Conservation (phyloP, 2,888 invertebrate species). For the Drosophila conformis region DNA sequence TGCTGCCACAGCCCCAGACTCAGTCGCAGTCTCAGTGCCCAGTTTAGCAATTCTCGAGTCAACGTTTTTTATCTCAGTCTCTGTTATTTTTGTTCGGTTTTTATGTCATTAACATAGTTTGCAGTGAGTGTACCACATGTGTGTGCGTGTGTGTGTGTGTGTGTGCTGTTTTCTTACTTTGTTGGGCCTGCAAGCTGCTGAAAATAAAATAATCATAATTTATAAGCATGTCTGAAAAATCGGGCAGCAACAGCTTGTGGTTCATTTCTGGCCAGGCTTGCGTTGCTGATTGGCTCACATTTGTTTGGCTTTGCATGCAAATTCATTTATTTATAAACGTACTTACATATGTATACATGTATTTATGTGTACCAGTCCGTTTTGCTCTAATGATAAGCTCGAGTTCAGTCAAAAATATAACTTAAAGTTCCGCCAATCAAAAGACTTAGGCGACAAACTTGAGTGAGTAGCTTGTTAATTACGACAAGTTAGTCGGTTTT, state of each 20-base stretch:
- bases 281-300: constrained; percentile 61
- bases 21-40: constrained; percentile 34
- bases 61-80: constrained; percentile 45
- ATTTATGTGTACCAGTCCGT: constrained; percentile 1
- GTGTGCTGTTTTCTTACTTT: constrained; percentile 41
- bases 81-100: constrained; percentile 56
- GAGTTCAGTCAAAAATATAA: constrained; percentile 25
- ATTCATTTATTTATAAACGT: constrained; percentile 34
- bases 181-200: constrained; percentile 56
- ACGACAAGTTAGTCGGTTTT: constrained; percentile 33
- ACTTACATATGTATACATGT: background rate
- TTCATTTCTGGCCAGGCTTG: constrained; percentile 22
- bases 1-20: constrained; percentile 17
- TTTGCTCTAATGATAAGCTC: constrained; percentile 52
- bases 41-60: constrained; percentile 34
- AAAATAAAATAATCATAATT: constrained; percentile 74
- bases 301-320: constrained; percentile 58
- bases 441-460: constrained; percentile 42
- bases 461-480: constrained; percentile 29
- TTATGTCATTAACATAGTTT: constrained; percentile 80
- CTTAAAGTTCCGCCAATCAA: constrained; percentile 28
- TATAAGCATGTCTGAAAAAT: constrained; percentile 64
- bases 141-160: constrained; percentile 9
- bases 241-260: constrained; percentile 49
- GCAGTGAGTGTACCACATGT: constrained; percentile 26